Evolutionary conservation across 1,140 invertebrate genomes (phyloP).

Genomic region (Penaeus vannamei): DNA sequence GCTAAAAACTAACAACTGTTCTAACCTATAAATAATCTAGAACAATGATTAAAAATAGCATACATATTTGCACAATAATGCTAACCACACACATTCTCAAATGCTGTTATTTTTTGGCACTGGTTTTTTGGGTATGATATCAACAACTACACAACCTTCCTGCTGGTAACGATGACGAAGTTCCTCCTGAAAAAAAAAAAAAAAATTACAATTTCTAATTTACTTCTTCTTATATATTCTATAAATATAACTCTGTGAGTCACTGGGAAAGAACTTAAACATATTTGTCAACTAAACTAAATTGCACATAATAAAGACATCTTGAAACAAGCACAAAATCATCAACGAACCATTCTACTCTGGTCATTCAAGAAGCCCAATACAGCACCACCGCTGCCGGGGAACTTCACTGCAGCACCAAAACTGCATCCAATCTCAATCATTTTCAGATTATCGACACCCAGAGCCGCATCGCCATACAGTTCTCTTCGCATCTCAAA

Average conservation of each 20-base stretch:
- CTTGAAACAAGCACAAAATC: not conserved
- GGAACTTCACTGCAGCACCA: constrained; percentile 70
- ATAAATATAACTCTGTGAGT: no score
- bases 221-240: not conserved
- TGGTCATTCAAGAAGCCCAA: constrained; percentile 68
- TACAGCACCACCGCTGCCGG: constrained; percentile 70
- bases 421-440: constrained; percentile 69
- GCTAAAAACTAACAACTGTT: no score
- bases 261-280: no score
- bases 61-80: constrained; percentile 1
- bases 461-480: constrained; percentile 69
- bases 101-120: not conserved
- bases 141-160: constrained; percentile 68
- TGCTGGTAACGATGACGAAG: constrained; percentile 62
- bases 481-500: constrained; percentile 69
- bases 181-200: constrained; percentile 60
- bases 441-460: constrained; percentile 69
- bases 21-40: no score
- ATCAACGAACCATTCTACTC: constrained; percentile 63
- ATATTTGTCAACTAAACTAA: not conserved
- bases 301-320: not conserved
- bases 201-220: not conserved
- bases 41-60: not conserved
- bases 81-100: not conserved
- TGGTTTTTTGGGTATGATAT: constrained; percentile 66